Base-by-base conservation (phyloP, 2,888 invertebrate genomes). In the Diadegma fenestrale region DNA sequence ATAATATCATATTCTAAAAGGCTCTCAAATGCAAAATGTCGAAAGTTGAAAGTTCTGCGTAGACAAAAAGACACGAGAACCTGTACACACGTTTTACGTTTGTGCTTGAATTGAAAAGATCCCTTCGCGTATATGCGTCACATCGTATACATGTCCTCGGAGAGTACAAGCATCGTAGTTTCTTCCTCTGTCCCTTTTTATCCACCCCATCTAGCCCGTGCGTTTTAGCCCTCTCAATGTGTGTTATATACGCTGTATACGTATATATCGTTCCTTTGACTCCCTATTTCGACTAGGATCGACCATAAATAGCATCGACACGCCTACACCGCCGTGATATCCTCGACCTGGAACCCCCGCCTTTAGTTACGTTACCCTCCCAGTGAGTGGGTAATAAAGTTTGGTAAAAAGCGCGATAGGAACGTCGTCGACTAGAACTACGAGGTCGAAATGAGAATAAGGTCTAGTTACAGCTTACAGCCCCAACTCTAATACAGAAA, bases 221-320 rank as follows among this genome's bases (percentile, higher is more conserved):
- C 41, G 51, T 41, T 79, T 63, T 64, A 41, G 63, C 63, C 19
- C 22, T n/a, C 22, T n/a, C 51, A 26, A 33, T 19, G 41, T 22
- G 14, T 68, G 51, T 69, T 61, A 75, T 61, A 33, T 66, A 26
- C 12, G 33, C 17, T 64, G 41, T 64, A 63, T 68, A 48, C 51
- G n/a, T n/a, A 63, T 72, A 45, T 37, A 30, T 26, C 66, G 58
- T 80, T 37, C 72, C 71, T 61, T 43, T 71, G 51, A 72, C 73
- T 37, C 81, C 77, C 61, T 86, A 76, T 82, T 80, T 72, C 63
- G 48, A 81, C 80, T 68, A 48, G 78, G 80, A 82, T 84, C 85
- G 82, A 82, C 87, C 86, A 80, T 87, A 87, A 87, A 87, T 86
- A 86, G 83, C 78, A 68, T 43, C 73, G 87, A 78, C 86, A 86